Evolutionary conservation across 2,113 vertebrate species (phyloP).

Genomic region (Excalfactoria chinensis): DNA sequence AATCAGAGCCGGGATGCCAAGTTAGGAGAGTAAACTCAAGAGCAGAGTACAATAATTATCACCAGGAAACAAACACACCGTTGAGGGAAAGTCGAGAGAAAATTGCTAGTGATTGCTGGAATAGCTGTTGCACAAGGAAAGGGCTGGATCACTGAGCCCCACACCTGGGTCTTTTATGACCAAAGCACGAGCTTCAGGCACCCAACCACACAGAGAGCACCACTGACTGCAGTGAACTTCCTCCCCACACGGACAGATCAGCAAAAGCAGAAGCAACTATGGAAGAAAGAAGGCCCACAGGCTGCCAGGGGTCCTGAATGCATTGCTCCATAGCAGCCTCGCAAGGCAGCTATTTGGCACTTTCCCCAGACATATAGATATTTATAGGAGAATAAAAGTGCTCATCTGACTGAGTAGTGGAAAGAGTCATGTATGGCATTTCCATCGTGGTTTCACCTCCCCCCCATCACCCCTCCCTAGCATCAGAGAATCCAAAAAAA

Average conservation of each 20-base stretch:
- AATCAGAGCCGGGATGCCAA: slow-evolving; percentile 51
- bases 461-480: background rate
- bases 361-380: slow-evolving; percentile 55
- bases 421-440: slow-evolving; percentile 63
- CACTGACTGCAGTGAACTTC: background rate
- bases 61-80: slow-evolving; percentile 38
- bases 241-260: background rate
- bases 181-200: background rate
- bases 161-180: background rate
- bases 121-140: slow-evolving; percentile 30
- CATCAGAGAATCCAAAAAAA: slow-evolving; percentile 29
- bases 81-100: slow-evolving; percentile 23
- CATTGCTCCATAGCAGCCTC: slow-evolving; percentile 30
- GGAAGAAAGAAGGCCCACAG: background rate
- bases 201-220: background rate
- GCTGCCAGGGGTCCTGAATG: background rate
- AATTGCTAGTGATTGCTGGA: background rate
- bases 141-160: background rate
- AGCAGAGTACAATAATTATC: slow-evolving; percentile 57
- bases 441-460: slow-evolving; percentile 23
- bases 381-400: slow-evolving; percentile 67
- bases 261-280: background rate
- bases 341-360: slow-evolving; percentile 55
- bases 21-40: slow-evolving; percentile 48
- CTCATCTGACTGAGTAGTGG: slow-evolving; percentile 54